Evolutionary conservation across 2,888 invertebrate genomes (phyloP), one percentile per base, ranked within the genome.

Genomic region (Iselma pallidipennis): DNA sequence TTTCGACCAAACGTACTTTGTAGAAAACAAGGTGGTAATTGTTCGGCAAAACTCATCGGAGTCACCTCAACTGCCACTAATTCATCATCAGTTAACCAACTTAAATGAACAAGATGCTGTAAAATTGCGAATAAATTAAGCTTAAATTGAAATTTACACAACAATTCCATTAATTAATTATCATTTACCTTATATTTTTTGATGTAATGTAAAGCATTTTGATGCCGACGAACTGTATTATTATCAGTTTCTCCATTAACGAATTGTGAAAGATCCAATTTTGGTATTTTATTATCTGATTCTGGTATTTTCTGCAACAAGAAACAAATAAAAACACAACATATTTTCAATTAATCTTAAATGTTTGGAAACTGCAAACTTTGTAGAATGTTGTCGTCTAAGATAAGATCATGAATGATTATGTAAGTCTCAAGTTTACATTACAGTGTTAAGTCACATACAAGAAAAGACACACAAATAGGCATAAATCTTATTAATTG

Each of bases 31-130:
- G 89, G 87, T 10, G 94, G 94, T 57, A 95, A 81, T 71, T 89
- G 86, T 52, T 90, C 87, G 6, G 88, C 82, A 45, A 95, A 84
- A 59, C 87, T 85, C 51, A 87, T 82, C 0, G 92, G 91, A 72
- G 89, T 88, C 1, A 92, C 85, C 80, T 94, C 92, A 26, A 95
- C 85, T 1, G 89, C 87, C 4, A 95, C 88, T 70, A 94, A 83
- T 82, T 93, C 93, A 63, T 89, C 86, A 1, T 84, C 79, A 29
- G 83, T 84, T 10, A 94, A 73, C 85, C 89, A 89, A 63, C 87
- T 88, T 65, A 92, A 84, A 68, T 90, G 88, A 6, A 90, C 87
- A 71, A 94, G 81, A 77, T 92, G 92, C 93, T 95, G 82, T 3
- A 84, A 83, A 71, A 67, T 49, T 49, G 26, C 49, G 59, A 65